These are phyloP conservation scores for Netelia fuscicornis DNA, from an alignment of 2,888 invertebrate genomes.

Conservation along the genomic window DNA sequence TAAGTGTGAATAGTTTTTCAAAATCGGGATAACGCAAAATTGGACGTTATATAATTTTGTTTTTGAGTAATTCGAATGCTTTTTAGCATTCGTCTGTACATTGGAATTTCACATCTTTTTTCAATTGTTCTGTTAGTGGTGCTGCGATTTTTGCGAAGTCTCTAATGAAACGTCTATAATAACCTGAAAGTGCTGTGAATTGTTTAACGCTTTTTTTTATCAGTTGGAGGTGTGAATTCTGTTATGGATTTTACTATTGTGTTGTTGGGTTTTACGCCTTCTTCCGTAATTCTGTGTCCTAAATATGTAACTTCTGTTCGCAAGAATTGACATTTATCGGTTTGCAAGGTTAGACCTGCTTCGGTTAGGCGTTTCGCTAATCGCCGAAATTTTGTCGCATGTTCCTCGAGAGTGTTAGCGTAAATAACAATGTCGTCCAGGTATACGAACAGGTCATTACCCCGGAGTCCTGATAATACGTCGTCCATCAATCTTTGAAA, in stretches of 20 bases:
- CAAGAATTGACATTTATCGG: no score
- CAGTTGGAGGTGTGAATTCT: not conserved
- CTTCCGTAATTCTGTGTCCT: not conserved
- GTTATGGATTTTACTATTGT: not conserved
- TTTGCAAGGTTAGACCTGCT: not conserved
- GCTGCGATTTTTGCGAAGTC: no score
- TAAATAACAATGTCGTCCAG: not conserved
- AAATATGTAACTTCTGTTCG: not conserved
- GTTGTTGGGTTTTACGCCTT: not conserved
- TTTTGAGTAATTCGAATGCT: not conserved
- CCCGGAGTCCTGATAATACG: not conserved
- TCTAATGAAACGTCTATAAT: no score
- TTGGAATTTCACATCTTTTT: not conserved
- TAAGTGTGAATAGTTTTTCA: not conserved
- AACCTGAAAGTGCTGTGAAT: no score
- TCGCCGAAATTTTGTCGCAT: not conserved
- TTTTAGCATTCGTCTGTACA: not conserved
- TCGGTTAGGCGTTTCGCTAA: not conserved
- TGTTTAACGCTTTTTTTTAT: not conserved
- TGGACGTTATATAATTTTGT: not conserved
- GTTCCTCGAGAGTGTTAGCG: not conserved
- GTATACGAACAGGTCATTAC: no score
- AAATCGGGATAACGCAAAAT: slow-evolving; percentile 6
- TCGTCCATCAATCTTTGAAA: not conserved
- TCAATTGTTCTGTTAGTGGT: no score